Evolutionary conservation across 2,888 invertebrate species (phyloP).

Genomic region (Pyrochroa serraticornis): DNA sequence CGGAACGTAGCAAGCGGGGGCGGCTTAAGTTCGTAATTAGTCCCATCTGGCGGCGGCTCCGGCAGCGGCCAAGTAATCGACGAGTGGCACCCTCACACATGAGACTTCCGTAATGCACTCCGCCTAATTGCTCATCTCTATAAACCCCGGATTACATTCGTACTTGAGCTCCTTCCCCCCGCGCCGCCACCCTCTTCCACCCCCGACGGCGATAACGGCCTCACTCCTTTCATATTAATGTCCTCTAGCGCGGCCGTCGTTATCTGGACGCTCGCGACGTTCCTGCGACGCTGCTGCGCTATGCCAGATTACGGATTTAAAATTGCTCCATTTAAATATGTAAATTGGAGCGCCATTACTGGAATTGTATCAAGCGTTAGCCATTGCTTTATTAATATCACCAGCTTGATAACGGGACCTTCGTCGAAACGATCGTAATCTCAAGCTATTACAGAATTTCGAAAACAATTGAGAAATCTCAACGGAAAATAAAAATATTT

Average conservation of each 20-base stretch:
- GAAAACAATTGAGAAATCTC: too few relatives aligned
- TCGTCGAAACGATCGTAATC: too few relatives aligned
- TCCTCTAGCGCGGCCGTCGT: conserved; percentile 32
- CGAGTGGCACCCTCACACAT: conserved; percentile 58
- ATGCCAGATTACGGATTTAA: conserved; percentile 45
- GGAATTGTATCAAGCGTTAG: conserved; percentile 36
- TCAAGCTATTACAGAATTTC: too few relatives aligned
- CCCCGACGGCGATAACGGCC: conserved; percentile 26
- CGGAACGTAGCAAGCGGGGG: conserved; percentile 31
- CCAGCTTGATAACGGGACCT: too few relatives aligned
- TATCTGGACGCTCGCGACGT: conserved; percentile 37
- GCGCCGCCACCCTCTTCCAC: conserved; percentile 12
- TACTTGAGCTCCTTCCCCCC: conserved; percentile 27
- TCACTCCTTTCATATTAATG: conserved; percentile 36
- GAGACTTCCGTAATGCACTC: conserved; percentile 56
- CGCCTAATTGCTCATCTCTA: conserved; percentile 56
- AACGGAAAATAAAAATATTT: too few relatives aligned
- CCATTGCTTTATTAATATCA: conserved; percentile 1
- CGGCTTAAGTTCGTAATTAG: conserved; percentile 60
- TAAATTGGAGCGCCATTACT: conserved; percentile 43
- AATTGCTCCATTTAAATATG: conserved; percentile 49
- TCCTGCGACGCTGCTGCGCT: conserved; percentile 34
- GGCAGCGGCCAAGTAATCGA: conserved; percentile 57
- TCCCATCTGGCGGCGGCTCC: conserved; percentile 58
- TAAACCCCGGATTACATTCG: conserved; percentile 53